Percentiles rank a stretch among this genome's conserved stretches.
Evolutionary conservation across 2,797 vertebrate species (phyloP).

Genomic region (Dendrocincla fuliginosa): DNA sequence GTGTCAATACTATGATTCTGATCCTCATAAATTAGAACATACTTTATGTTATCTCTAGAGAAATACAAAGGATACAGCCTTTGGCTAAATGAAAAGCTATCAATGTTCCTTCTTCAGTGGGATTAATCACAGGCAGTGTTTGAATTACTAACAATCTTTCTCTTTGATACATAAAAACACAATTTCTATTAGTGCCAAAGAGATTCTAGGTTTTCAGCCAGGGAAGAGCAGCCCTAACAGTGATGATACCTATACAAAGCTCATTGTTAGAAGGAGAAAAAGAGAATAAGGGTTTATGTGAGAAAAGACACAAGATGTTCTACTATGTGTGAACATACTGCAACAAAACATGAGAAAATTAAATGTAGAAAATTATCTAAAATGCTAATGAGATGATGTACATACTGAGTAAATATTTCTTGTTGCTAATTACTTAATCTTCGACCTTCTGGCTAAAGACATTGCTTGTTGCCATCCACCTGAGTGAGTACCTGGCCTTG

Average conservation of each 20-base stretch:
- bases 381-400: neutral
- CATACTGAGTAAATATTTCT: neutral
- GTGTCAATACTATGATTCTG: neutral
- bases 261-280: neutral
- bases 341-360: neutral
- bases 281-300: neutral
- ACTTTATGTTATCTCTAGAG: neutral
- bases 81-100: neutral
- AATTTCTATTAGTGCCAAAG: neutral
- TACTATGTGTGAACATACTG: neutral
- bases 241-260: neutral
- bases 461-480: neutral
- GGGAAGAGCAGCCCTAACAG: neutral
- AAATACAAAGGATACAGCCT: neutral
- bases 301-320: neutral
- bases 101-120: neutral
- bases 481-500: fast-evolving
- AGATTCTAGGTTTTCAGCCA: neutral
- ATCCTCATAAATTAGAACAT: neutral
- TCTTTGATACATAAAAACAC: neutral
- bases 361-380: neutral
- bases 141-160: neutral
- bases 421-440: neutral
- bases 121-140: neutral
- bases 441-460: neutral